A percentile compares a stretch with the other conserved stretches of the same genome.
Conservation (phyloP, 2,888 invertebrate species). For the Physocephala rufipes region DNA sequence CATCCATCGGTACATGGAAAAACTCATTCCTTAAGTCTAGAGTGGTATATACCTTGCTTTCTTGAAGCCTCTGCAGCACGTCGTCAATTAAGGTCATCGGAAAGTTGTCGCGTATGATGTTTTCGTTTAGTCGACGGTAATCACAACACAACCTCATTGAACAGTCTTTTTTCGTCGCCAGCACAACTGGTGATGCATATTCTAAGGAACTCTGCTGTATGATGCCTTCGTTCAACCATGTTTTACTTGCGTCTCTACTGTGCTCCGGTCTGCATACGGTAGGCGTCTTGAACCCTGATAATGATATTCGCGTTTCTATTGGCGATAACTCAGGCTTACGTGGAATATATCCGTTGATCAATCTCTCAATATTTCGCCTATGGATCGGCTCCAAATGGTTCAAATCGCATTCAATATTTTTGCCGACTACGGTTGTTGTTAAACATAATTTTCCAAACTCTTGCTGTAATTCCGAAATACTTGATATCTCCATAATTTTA, state of each 20-base stretch:
- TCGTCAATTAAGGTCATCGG: constrained; percentile 45
- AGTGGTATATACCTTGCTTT: constrained; percentile 45
- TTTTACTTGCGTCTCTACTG: constrained; percentile 50
- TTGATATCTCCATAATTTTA: neutral
- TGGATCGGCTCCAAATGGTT: constrained; percentile 8
- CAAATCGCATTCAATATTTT: neutral
- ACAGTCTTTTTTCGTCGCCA: constrained; percentile 45
- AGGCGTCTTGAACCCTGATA: constrained; percentile 31
- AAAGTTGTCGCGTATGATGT: constrained; percentile 44
- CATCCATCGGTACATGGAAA: constrained; percentile 42
- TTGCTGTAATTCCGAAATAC: constrained; percentile 2
- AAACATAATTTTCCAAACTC: constrained; percentile 30
- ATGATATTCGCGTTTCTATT: constrained; percentile 31
- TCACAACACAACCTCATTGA: constrained; percentile 42
- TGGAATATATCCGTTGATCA: constrained; percentile 18
- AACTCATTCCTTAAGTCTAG: constrained; percentile 43
- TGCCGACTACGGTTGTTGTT: neutral
- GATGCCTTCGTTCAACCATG: constrained; percentile 29
- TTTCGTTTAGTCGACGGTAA: constrained; percentile 44
- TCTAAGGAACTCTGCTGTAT: constrained; percentile 40
- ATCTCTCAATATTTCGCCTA: neutral
- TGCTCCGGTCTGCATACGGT: constrained; percentile 44
- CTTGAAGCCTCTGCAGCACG: constrained; percentile 39
- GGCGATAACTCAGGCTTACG: constrained; percentile 23
- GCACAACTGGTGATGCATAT: constrained; percentile 47